Evolutionary conservation across 1,140 invertebrate genomes (phyloP), one percentile per base, ranked within the genome.

Genomic region (Scaptomyza graminum): DNA sequence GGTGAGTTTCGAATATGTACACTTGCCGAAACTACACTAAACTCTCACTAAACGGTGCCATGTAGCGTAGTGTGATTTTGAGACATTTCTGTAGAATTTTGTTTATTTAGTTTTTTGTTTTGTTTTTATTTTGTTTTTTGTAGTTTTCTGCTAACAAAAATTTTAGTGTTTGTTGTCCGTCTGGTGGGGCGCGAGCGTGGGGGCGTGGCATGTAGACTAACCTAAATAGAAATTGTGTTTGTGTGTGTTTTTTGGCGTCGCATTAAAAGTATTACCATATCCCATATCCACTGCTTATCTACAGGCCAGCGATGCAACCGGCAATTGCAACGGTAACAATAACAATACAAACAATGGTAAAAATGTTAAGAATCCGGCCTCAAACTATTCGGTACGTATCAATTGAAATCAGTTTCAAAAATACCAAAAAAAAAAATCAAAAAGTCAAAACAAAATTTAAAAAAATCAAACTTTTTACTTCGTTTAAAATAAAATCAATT

Each of bases 1-100:
- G 94, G 98, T 99, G 94, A 95, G 96, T 94, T 18, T 44, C 6
- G 3, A 9, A 2, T 5, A 9, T 2, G 7, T 5, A 41, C 37
- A 41, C 37, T n/a, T 41, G 8, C 1, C n/a, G 12, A 41, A 41
- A 41, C 12, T n/a, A 41, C 37, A 41, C 47, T 37, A 13, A 54
- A 37, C 31, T 41, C 6, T 54, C n/a, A n/a, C n/a, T 9, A 41
- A 54, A 65, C 44, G 64, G 55, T 59, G 72, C 50, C 72, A 43
- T 71, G 69, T 75, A 75, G 73, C 51, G 41, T 71, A 61, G 66
- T 66, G 55, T 59, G n/a, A 56, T 31, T 31, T 50, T 61, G 41
- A 41, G 66, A 59, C 55, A 37, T 65, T 71, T 71, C 51, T 18
- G 60, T 73, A 72, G 63, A 46, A n/a, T 31, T 54, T 56, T 41